Evolutionary conservation across 2,888 invertebrate species (phyloP), one percentile per base, ranked within the genome.

Genomic region (Acanthoscelides obtectus): DNA sequence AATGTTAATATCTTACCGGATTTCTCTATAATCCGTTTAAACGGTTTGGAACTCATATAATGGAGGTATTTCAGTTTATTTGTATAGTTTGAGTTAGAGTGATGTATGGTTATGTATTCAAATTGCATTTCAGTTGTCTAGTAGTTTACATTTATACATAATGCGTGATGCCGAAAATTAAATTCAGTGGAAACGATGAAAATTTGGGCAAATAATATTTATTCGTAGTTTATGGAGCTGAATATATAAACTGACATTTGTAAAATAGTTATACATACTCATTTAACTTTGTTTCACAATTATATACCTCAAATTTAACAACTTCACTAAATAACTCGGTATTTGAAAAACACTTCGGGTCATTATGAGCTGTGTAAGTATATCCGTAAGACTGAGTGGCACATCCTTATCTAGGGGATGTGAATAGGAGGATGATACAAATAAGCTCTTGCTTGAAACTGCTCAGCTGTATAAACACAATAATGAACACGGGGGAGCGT

Each of bases 281-380:
- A 45, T 45, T 45, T 45, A 45, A 45, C 3, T 45, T 12, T 45
- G 45, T 45, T 45, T 45, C 5, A 45, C 17, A 45, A 12, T 5
- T 45, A 12, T 45, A 45, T 45, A 12, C 45, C 17, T 1, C 45
- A 17, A 70, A 66, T 68, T 45, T 22, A 83, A 83, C 79, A 76
- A 85, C 85, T 82, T 81, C 80, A 75, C 81, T 81, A 72, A 82
- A 81, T 73, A 80, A 80, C 78, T 81, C 75, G 74, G 76, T 78
- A 71, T n/a, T n/a, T n/a, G n/a, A n/a, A n/a, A n/a, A n/a, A n/a
- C n/a, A n/a, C n/a, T n/a, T n/a, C n/a, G n/a, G n/a, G n/a, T n/a
- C n/a, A n/a, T n/a, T n/a, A n/a, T n/a, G n/a, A n/a, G n/a, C n/a
- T n/a, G n/a, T n/a, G n/a, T n/a, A n/a, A n/a, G n/a, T n/a, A n/a